Conservation (phyloP, 2,113 vertebrate genomes). For the Illadopsis cleaveri region DNA sequence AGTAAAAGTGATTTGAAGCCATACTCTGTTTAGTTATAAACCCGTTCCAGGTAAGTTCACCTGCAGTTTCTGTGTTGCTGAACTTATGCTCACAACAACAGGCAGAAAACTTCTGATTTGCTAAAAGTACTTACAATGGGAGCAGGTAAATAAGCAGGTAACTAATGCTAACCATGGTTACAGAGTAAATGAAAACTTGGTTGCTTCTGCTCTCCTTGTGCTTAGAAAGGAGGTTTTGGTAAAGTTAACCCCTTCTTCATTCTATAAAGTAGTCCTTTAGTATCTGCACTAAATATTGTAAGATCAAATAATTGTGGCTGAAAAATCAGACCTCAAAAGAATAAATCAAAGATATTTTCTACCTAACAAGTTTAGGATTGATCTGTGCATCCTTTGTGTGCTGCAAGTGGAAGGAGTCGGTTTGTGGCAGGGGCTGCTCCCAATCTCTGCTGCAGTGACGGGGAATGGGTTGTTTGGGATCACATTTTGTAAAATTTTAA, state of each 20-base stretch:
- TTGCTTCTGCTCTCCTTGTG: not conserved
- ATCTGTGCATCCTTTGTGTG: not conserved
- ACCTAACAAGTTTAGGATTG: not conserved
- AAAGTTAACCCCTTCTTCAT: not conserved
- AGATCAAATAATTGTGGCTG: slow-evolving; percentile 16
- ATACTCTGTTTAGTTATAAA: fast-evolving
- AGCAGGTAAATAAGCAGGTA: not conserved
- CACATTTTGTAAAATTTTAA: not conserved
- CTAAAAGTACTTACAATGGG: not conserved
- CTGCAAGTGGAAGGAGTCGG: not conserved
- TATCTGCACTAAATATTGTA: not conserved
- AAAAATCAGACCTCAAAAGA: slow-evolving; percentile 10
- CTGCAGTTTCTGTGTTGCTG: not conserved
- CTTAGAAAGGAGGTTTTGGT: not conserved
- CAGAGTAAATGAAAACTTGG: not conserved
- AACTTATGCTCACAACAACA: not conserved
- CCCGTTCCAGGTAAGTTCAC: not conserved
- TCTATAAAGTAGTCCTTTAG: not conserved
- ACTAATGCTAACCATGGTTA: not conserved
- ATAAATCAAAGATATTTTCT: not conserved
- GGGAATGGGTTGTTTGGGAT: not conserved
- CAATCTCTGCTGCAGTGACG: not conserved
- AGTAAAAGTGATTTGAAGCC: not conserved
- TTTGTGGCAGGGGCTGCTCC: not conserved
- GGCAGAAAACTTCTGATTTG: not conserved